Conservation (phyloP, 2,888 invertebrate species). For the Troides oblongomaculatus region DNA sequence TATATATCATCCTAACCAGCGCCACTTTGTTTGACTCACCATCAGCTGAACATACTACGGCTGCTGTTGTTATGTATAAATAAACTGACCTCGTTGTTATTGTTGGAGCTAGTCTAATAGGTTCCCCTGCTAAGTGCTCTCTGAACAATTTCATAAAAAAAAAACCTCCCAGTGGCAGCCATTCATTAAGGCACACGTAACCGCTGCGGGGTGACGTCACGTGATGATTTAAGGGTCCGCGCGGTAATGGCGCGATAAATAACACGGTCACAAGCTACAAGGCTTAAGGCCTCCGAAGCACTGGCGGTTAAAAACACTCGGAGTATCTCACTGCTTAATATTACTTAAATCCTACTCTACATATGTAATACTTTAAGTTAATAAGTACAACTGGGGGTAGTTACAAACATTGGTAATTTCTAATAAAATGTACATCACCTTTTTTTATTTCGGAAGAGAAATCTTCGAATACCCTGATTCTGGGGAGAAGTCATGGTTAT, state of each 20-base stretch:
- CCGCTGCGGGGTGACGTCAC: constrained; percentile 66
- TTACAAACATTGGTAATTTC: too few species aligned
- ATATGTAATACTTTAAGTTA: too few species aligned
- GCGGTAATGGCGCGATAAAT: constrained; percentile 80
- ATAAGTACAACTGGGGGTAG: too few species aligned
- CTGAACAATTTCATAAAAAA: constrained; percentile 68
- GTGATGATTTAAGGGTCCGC: constrained; percentile 77
- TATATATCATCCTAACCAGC: too few species aligned
- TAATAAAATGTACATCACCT: too few species aligned
- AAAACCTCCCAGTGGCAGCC: constrained; percentile 62
- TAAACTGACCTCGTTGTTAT: constrained; percentile 42
- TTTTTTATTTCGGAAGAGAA: too few species aligned
- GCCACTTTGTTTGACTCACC: too few species aligned
- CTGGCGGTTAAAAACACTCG: constrained; percentile 14
- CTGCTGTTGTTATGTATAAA: too few species aligned
- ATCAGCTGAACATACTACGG: too few species aligned
- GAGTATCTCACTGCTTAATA: background rate
- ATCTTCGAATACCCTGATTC: too few species aligned
- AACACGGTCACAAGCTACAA: constrained; percentile 67
- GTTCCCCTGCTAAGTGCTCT: constrained; percentile 73
- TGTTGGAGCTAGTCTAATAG: constrained; percentile 60
- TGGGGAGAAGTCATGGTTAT: too few species aligned
- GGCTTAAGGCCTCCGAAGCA: constrained; percentile 31
- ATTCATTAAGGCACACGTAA: constrained; percentile 74
- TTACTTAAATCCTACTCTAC: too few species aligned